Conservation (phyloP, 2,888 invertebrate genomes). For the Melanchra persicariae region DNA sequence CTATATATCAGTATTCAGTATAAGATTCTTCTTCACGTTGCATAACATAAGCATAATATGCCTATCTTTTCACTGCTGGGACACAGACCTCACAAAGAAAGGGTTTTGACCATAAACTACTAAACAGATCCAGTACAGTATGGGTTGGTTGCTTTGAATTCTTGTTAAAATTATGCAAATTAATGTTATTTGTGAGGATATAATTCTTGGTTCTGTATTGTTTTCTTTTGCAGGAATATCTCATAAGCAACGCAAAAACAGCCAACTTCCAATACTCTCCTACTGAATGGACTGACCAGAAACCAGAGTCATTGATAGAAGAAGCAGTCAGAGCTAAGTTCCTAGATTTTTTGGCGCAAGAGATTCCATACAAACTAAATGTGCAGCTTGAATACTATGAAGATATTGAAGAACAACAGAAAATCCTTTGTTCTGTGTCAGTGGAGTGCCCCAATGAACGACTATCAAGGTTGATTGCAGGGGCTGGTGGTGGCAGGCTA, state of each 20-base stretch:
- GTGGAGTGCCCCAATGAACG: constrained; percentile 92
- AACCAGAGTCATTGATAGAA: constrained; percentile 92
- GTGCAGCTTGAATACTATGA: constrained; percentile 93
- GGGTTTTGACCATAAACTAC: neutral
- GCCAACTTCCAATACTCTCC: constrained; percentile 93
- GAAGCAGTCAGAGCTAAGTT: constrained; percentile 95
- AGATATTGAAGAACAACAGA: constrained; percentile 87
- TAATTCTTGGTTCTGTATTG: neutral
- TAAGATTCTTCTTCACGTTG: neutral
- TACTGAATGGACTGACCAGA: constrained; percentile 94
- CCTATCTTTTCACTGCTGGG: neutral
- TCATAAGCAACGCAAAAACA: constrained; percentile 92
- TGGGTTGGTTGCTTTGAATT: neutral
- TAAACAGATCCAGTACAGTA: neutral
- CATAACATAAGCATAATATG: neutral
- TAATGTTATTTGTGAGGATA: neutral
- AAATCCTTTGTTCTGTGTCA: constrained; percentile 88
- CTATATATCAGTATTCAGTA: neutral
- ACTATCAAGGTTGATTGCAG: constrained; percentile 92
- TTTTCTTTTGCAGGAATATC: constrained; percentile 91
- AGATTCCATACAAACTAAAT: constrained; percentile 95
- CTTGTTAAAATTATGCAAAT: neutral
- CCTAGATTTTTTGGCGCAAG: constrained; percentile 95
- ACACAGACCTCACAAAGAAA: neutral
- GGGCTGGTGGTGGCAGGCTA: constrained; percentile 93